phyloP scores from a whole-genome alignment of 2,888 invertebrate species.

The Stramonita haemastoma region DNA sequence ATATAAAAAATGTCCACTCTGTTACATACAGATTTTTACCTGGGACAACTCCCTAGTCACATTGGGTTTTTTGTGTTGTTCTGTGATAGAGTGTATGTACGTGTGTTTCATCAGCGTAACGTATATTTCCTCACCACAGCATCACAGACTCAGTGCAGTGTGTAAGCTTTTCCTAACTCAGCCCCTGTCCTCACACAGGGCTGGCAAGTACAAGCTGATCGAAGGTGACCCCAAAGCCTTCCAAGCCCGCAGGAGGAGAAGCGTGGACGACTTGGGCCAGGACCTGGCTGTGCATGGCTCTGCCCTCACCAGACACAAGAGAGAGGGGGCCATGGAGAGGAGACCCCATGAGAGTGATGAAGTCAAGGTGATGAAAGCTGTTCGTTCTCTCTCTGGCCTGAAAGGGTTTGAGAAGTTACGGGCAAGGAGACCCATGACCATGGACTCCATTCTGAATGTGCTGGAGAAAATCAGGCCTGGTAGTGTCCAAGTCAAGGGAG shows the following conservation, averaged over 20 bases:
- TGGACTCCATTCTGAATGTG: slow-evolving; percentile 8
- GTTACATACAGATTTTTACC: no score
- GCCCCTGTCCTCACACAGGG: neutral
- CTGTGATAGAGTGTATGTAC: no score
- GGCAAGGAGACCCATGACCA: neutral
- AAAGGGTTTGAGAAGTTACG: neutral
- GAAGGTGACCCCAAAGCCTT: neutral
- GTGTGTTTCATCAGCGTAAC: no score
- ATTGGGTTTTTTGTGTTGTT: no score
- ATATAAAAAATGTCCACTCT: no score
- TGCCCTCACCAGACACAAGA: neutral
- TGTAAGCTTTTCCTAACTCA: no score
- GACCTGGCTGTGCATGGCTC: neutral
- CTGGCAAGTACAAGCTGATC: neutral
- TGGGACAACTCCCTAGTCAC: no score
- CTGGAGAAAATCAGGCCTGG: neutral
- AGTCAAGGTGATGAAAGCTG: neutral
- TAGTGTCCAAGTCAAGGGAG: neutral
- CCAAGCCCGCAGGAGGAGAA: neutral
- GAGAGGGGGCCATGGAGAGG: neutral
- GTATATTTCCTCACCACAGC: no score
- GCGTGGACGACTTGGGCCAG: neutral
- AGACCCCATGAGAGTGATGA: neutral
- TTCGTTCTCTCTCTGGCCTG: neutral
- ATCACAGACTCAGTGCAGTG: no score